These are phyloP conservation scores for Lepidotrigona ventralis DNA, from an alignment of 1,140 invertebrate species.

Conservation along the genomic window DNA sequence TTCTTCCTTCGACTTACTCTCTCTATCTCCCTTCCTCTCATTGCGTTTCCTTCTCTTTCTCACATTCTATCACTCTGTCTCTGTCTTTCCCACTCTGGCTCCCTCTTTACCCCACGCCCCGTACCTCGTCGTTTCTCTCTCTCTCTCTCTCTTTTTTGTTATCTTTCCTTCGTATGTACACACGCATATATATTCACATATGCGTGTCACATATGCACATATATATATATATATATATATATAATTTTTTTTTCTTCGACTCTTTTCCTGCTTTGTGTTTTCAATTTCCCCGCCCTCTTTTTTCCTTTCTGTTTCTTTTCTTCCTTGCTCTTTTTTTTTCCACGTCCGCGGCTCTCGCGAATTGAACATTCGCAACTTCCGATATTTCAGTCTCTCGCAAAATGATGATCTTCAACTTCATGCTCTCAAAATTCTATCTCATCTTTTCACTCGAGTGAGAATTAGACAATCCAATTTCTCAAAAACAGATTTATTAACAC, in stretches of 20 bases:
- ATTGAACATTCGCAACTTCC: constrained; percentile 52
- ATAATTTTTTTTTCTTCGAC: background rate
- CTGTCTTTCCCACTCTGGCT: constrained; percentile 39
- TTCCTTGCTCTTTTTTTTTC: background rate
- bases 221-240: background rate
- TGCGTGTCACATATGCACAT: background rate
- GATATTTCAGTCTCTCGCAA: background rate
- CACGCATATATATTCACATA: background rate
- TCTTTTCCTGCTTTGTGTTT: constrained; percentile 16
- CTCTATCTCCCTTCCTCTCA: constrained; percentile 14
- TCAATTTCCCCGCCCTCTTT: background rate
- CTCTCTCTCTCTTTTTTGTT: constrained; percentile 30
- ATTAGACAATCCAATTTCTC: background rate
- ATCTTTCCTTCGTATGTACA: background rate
- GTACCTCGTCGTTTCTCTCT: background rate
- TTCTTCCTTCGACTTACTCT: constrained; percentile 30
- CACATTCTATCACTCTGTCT: background rate
- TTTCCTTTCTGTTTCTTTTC: background rate
- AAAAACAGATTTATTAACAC: background rate
- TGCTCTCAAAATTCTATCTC: background rate
- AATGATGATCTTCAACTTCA: background rate
- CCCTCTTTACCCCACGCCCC: constrained; percentile 36
- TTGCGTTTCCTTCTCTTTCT: constrained; percentile 6
- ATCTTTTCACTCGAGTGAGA: background rate
- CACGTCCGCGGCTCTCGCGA: constrained; percentile 9